Base-by-base conservation (phyloP, 2,113 vertebrate species). In the Tenebrosternarchus preto region DNA sequence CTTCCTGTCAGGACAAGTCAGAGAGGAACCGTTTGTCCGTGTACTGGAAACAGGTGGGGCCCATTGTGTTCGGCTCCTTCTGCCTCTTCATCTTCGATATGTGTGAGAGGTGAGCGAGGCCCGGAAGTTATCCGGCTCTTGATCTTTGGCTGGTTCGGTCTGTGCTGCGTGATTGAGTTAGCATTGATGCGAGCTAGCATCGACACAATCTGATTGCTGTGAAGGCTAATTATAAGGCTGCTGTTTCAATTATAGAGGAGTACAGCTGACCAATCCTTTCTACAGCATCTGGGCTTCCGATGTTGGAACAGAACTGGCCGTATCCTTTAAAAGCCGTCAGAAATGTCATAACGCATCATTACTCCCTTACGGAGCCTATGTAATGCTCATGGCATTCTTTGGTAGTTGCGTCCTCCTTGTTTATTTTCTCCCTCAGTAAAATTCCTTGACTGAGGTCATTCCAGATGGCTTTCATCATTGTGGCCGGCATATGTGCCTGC, bases 31-130 rank as follows among this genome's bases (percentile, higher is more conserved):
- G 91, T 43, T 95, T 99, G 77, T 94, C 95, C 0, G 93, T 96
- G 2, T 99, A 99, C 87, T 98, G 97, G 98, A 99, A 98, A 85
- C 98, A 99, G 88, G 96, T 99, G 0, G 96, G 95, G 31, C 97
- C 97, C 19, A 97, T 99, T 0, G 96, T 96, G 8, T 96, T 99
- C 29, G 98, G 98, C 68, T 96, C 98, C 66, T 96, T 98, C 89
- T 99, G 97, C 87, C 96, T 99, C 76, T 99, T 99, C 89, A 93
- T 97, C 88, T 99, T 99, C 0, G 98, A 99, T 86, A 98, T 99
- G 96, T 99, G 98, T 17, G 97, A 99, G 90, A 96, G 98, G 98
- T 99, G 81, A 94, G 90, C 0, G 19, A 73, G 16, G 33, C 60
- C 19, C 11, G 31, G 31, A 7, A 7, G 63, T 3, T 29, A 4